phyloP scores from a whole-genome alignment of 2,113 vertebrate species.

The Tiliqua scincoides region DNA sequence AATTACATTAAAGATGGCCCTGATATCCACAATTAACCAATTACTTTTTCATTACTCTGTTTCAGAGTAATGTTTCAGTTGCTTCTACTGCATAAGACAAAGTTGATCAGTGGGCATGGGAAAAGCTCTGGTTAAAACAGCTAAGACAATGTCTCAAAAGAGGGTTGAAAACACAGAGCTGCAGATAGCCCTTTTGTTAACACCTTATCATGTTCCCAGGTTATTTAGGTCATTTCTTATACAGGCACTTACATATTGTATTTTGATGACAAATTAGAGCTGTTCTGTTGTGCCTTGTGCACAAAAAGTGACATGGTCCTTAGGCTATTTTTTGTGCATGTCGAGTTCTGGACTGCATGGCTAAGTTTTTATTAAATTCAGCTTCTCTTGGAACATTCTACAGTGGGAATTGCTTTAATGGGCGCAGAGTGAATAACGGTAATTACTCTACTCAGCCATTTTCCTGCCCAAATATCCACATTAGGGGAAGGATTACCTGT shows the following conservation, averaged over 20 bases:
- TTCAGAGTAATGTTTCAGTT: not conserved
- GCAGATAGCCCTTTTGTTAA: constrained; percentile 2
- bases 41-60: not conserved
- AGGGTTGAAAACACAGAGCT: not conserved
- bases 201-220: not conserved
- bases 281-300: not conserved
- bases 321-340: not conserved
- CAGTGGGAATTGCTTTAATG: not conserved
- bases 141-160: not conserved
- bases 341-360: not conserved
- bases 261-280: constrained; percentile 21
- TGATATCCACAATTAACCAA: not conserved
- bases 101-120: not conserved
- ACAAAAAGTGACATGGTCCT: not conserved
- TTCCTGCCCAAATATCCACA: not conserved
- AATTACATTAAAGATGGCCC: too few species aligned
- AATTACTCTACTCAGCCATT: constrained; percentile 8
- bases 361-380: constrained; percentile 13
- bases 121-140: not conserved
- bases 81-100: not conserved
- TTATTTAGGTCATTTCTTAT: not conserved
- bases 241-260: not conserved
- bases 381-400: not conserved
- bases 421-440: not conserved
- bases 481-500: not conserved